Base-by-base conservation (phyloP, 1,140 invertebrate species). In the Pachyrhynchus sulphureomaculatus region DNA sequence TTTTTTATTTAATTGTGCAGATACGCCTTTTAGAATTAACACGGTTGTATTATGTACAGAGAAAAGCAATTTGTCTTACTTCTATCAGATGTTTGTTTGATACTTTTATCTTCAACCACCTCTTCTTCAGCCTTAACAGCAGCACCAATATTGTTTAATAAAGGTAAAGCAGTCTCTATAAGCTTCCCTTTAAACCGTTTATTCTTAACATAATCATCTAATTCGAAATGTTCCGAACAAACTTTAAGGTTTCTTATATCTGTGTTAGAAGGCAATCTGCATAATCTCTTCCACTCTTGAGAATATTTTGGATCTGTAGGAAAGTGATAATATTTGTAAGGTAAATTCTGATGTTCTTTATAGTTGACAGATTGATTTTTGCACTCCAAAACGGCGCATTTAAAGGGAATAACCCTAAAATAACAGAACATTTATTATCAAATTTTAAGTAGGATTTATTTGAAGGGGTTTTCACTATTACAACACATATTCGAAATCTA, bases 291-390 rank as follows among this genome's bases (percentile, higher is more conserved):
- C 62, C 62, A 64, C 6, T 59, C 2, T 20, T 13, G 1, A 12
- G 13, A 9, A 9, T 42, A 13, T 21, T 21, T 41, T n/a, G 23
- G 18, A 21, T 33, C 15, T 10, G 4, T 34, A 2, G 62, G 62
- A 33, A 64, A 64, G 20, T 61, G 60, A 26, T 64, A 57, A 21
- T 54, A 64, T 55, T 64, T 60, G 33, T 23, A 64, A 29, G 49
- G 17, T 6, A 18, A 21, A 12, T 17, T 18, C 15, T 52, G 9
- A 17, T 34, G 44, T 12, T 39, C 23, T 29, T 64, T 21, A 41
- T 26, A 64, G 8, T 21, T 37, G 4, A 36, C 8, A 48, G 61
- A 64, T 2, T 9, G 12, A 23, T 64, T 64, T 37, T 29, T 41
- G 18, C 62, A 64, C 13, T 26, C 26, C 23, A 17, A 39, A 10